Evolutionary conservation across 2,888 invertebrate species (phyloP).

Genomic region (Eretmocerus hayati): DNA sequence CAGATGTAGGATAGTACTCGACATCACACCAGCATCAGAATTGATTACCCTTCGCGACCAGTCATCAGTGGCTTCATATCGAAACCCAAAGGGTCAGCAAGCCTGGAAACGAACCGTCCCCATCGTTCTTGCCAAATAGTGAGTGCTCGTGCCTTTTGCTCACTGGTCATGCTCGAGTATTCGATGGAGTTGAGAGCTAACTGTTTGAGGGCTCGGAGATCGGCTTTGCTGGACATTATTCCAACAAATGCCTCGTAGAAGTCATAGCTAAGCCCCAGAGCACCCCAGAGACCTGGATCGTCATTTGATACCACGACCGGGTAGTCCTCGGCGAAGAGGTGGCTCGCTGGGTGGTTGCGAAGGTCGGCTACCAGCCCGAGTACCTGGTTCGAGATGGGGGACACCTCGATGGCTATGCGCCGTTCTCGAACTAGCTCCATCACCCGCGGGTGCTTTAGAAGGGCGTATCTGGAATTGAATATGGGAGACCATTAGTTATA

Average conservation of each 20-base stretch:
- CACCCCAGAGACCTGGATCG: slow-evolving; percentile 73
- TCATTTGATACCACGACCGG: slow-evolving; percentile 73
- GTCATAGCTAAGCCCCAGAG: slow-evolving; percentile 66
- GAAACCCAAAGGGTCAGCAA: too few relatives aligned
- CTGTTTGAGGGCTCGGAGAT: slow-evolving; percentile 65
- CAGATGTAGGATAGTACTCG: too few relatives aligned
- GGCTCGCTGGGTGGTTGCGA: slow-evolving; percentile 67
- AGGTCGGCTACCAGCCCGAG: slow-evolving; percentile 63
- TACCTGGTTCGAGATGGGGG: slow-evolving; percentile 72
- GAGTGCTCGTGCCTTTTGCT: slow-evolving; percentile 50
- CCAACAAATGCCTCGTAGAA: slow-evolving; percentile 73
- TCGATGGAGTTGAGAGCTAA: slow-evolving; percentile 67
- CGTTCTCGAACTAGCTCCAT: slow-evolving; percentile 52
- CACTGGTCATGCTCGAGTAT: slow-evolving; percentile 56
- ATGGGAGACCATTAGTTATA: too few relatives aligned
- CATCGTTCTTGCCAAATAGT: slow-evolving; percentile 53
- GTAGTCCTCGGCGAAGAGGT: slow-evolving; percentile 58
- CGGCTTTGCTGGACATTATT: slow-evolving; percentile 61
- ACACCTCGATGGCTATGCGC: slow-evolving; percentile 67
- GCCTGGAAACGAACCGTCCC: slow-evolving; percentile 56
- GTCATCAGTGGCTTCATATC: too few relatives aligned
- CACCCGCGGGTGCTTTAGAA: slow-evolving; percentile 65
- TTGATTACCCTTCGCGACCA: too few relatives aligned
- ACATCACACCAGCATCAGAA: too few relatives aligned
- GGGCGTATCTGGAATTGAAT: slow-evolving; percentile 53